Evolutionary conservation across 2,888 invertebrate genomes (phyloP).

Genomic region (Caenorhabditis auriculariae): DNA sequence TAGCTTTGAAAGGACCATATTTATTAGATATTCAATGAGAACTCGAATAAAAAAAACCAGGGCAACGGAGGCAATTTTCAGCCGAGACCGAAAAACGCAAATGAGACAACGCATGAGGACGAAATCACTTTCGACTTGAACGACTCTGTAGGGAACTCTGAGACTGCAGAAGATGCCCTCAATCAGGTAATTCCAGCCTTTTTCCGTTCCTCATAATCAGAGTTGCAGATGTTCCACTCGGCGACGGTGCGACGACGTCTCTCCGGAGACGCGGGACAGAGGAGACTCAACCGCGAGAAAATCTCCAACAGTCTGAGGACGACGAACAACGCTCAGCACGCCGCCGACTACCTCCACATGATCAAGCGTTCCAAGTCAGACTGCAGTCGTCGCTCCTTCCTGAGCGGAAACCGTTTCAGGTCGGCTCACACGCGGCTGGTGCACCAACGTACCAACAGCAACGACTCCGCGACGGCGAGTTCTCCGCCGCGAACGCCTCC

Average conservation of each 20-base stretch:
- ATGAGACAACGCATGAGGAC: background rate
- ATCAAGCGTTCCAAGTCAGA: conserved; percentile 17
- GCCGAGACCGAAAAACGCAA: background rate
- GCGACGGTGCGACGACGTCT: conserved; percentile 7
- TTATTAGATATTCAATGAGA: no score
- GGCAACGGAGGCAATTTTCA: background rate
- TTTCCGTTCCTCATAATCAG: no score
- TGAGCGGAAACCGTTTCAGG: conserved; percentile 1
- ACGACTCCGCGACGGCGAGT: conserved; percentile 9
- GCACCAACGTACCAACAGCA: conserved; percentile 15
- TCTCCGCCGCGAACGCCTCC: conserved; percentile 12
- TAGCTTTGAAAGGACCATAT: no score
- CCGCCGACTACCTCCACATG: conserved; percentile 21
- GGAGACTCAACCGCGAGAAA: conserved; percentile 15
- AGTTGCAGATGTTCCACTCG: background rate
- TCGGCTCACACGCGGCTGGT: conserved; percentile 22
- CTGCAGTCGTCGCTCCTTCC: background rate
- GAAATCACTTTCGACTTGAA: conserved; percentile 2
- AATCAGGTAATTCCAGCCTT: no score
- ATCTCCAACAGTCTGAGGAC: conserved; percentile 15
- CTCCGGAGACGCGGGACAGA: background rate
- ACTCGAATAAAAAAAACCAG: background rate
- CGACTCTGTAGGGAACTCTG: no score
- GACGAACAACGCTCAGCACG: conserved; percentile 2
- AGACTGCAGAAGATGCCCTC: no score